These are phyloP conservation scores for Actinia tenebrosa DNA, from an alignment of 64 coral and sea anemone species.

Conservation along the genomic window DNA sequence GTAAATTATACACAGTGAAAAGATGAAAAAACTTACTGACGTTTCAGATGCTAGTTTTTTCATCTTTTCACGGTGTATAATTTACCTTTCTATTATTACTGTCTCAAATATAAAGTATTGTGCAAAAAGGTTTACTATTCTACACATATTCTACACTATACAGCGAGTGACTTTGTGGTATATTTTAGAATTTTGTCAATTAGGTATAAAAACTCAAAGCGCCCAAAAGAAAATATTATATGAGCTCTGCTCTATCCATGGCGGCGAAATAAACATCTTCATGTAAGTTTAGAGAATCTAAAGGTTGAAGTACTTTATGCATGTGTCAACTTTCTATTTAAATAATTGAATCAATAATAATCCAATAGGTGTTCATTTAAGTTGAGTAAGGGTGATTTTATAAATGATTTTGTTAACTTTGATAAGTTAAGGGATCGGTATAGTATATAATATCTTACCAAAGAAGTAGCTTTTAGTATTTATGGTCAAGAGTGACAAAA, in stretches of 20 bases:
- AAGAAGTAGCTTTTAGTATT: neutral
- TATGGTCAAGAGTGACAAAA: neutral
- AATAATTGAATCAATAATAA: neutral
- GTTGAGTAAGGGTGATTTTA: neutral
- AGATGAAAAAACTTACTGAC: no score
- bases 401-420: neutral
- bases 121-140: neutral
- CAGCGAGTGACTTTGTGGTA: neutral
- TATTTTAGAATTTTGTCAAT: neutral
- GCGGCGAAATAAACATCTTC: neutral
- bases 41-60: no score
- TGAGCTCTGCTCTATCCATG: neutral
- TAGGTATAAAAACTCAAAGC: neutral
- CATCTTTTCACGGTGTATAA: no score
- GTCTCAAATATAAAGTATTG: neutral
- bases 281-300: neutral
- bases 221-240: neutral
- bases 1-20: no score
- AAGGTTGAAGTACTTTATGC: neutral
- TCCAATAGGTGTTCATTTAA: neutral
- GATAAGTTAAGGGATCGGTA: neutral
- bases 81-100: no score
- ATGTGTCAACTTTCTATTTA: neutral
- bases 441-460: neutral
- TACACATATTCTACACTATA: neutral